Percentiles rank a stretch among this genome's conserved stretches.
phyloP scores from a whole-genome alignment of 2,797 vertebrate species.

The Coluber constrictor region DNA sequence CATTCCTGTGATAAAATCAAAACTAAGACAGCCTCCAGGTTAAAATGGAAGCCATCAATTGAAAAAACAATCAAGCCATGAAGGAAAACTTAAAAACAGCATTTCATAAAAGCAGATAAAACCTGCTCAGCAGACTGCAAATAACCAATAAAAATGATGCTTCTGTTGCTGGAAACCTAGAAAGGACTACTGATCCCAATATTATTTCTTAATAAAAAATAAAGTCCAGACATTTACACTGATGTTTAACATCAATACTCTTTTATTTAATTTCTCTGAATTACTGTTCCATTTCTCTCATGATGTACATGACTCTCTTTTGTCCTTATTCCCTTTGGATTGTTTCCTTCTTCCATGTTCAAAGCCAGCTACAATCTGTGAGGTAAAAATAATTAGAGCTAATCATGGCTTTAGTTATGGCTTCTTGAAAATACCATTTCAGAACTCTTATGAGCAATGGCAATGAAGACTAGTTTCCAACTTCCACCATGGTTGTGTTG shows the following conservation, averaged over 20 bases:
- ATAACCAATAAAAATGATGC: neutral
- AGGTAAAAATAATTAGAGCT: neutral
- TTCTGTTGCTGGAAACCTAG: neutral
- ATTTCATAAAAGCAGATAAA: neutral
- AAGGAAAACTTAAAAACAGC: neutral
- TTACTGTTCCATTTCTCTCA: neutral
- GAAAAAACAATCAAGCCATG: neutral
- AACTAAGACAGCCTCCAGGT: neutral
- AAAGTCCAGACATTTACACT: neutral
- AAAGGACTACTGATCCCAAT: neutral
- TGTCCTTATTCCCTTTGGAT: neutral
- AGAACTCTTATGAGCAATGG: neutral
- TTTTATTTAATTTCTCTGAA: neutral
- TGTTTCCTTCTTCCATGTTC: neutral
- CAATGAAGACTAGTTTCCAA: neutral
- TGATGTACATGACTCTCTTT: neutral
- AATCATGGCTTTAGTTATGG: neutral
- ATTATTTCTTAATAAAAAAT: neutral
- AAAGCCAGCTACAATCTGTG: neutral
- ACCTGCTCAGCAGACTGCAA: neutral
- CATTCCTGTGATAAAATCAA: neutral
- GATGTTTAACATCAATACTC: neutral
- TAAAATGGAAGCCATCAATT: neutral
- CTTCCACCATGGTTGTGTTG: neutral
- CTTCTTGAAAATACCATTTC: neutral